Evolutionary conservation across 2,888 invertebrate genomes (phyloP).

Genomic region (Cremastinae sp.): DNA sequence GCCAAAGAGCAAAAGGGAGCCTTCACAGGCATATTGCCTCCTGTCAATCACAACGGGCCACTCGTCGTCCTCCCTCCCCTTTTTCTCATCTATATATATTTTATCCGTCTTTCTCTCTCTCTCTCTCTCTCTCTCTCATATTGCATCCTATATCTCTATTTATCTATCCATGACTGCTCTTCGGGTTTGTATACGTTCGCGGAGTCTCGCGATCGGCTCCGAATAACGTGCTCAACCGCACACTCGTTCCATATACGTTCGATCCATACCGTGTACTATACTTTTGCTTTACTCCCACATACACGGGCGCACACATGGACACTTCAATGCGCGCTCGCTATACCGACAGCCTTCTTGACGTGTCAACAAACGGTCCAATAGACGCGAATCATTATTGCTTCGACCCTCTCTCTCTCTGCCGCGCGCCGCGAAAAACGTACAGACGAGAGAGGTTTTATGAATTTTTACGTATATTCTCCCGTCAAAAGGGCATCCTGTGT

Average conservation of each 20-base stretch:
- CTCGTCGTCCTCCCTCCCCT: constrained; percentile 63
- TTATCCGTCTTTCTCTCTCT: not conserved
- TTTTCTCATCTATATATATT: constrained; percentile 43
- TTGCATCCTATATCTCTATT: constrained; percentile 6
- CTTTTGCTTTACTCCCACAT: not conserved
- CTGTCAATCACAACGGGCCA: constrained; percentile 79
- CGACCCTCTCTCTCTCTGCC: constrained; percentile 11
- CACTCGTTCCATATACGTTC: constrained; percentile 15
- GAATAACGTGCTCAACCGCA: constrained; percentile 52
- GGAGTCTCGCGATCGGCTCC: constrained; percentile 51
- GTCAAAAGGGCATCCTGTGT: constrained; percentile 11
- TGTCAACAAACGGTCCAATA: constrained; percentile 62
- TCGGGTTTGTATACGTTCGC: constrained; percentile 54
- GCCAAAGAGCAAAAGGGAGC: constrained; percentile 75
- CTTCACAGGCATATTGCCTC: constrained; percentile 79
- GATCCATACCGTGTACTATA: constrained; percentile 5
- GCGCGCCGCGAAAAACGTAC: constrained; percentile 1
- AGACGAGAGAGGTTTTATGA: constrained; percentile 53
- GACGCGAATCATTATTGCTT: constrained; percentile 62
- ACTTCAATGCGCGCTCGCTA: constrained; percentile 19
- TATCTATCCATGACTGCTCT: constrained; percentile 26
- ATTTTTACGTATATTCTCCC: constrained; percentile 45
- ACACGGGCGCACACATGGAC: constrained; percentile 7
- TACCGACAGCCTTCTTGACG: constrained; percentile 58
- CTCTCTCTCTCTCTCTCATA: not conserved